phyloP scores from a whole-genome alignment of 2,797 vertebrate species.

The Bradypus variegatus region DNA sequence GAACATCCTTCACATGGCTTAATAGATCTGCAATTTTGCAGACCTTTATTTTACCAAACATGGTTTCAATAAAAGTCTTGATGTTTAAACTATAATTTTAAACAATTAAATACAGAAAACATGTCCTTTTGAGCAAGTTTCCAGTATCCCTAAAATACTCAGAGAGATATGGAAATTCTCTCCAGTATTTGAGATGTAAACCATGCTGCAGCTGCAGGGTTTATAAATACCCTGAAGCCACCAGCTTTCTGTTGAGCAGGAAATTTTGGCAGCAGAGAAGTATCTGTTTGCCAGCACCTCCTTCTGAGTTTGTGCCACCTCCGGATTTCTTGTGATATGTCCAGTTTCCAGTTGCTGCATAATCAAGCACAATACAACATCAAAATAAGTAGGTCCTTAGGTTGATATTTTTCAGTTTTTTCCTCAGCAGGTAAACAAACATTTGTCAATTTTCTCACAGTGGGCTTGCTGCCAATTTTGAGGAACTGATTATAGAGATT shows the following conservation, averaged over 20 bases:
- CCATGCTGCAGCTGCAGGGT: not conserved
- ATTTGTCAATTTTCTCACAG: constrained; percentile 52
- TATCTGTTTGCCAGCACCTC: not conserved
- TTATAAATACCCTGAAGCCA: not conserved
- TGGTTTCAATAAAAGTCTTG: not conserved
- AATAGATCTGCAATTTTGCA: not conserved
- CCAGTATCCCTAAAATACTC: not conserved
- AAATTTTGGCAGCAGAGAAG: not conserved
- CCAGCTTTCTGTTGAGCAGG: not conserved
- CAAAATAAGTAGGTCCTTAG: constrained; percentile 52
- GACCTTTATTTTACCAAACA: not conserved
- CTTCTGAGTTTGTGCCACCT: not conserved
- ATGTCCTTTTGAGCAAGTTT: not conserved
- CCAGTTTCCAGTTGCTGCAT: constrained; percentile 25
- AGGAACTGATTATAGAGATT: constrained; percentile 46
- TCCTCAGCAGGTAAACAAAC: constrained; percentile 55
- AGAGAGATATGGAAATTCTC: not conserved
- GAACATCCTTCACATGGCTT: not conserved
- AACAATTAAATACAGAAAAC: not conserved
- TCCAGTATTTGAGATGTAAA: not conserved
- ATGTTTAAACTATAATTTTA: not conserved
- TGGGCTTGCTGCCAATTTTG: constrained; percentile 34
- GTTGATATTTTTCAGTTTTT: constrained; percentile 63
- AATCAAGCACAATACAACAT: constrained; percentile 42
- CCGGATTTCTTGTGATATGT: constrained; percentile 1